Conservation (phyloP, 2,113 vertebrate species). For the Orientallactaga bullata region DNA sequence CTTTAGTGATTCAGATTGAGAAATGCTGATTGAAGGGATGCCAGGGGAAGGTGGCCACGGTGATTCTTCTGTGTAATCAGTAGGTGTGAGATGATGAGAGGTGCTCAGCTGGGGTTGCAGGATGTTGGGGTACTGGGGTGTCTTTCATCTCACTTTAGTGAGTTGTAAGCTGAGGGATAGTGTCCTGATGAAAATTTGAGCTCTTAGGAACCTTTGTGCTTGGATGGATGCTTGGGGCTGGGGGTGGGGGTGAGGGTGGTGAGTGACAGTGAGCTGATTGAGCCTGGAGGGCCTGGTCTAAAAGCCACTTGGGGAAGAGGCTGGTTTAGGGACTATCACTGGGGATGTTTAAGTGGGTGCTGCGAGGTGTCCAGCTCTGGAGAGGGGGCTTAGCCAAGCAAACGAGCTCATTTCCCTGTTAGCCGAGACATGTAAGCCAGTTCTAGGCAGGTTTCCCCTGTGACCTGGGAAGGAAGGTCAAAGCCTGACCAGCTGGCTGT, state of each 20-base stretch:
- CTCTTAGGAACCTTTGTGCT: not conserved
- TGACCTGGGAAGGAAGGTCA: not conserved
- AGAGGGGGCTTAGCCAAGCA: not conserved
- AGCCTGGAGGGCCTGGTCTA: not conserved
- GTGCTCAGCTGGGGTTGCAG: not conserved
- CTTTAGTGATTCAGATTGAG: not conserved
- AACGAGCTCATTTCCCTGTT: not conserved
- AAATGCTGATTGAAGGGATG: not conserved
- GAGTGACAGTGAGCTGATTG: not conserved
- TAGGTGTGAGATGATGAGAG: not conserved
- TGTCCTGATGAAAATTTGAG: not conserved
- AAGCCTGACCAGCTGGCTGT: not conserved
- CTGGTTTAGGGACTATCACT: not conserved
- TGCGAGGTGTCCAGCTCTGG: not conserved
- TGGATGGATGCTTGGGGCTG: not conserved
- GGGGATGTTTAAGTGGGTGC: not conserved
- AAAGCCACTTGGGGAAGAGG: not conserved
- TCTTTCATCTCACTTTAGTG: not conserved
- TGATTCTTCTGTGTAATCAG: not conserved
- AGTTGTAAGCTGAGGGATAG: not conserved
- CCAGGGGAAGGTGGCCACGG: not conserved
- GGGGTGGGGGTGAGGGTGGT: not conserved
- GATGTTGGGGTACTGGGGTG: not conserved
- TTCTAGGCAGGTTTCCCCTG: fast-evolving
- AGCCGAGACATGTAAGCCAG: not conserved